Conservation (phyloP, 2,888 invertebrate species). For the Pachliopta kotzebuea region DNA sequence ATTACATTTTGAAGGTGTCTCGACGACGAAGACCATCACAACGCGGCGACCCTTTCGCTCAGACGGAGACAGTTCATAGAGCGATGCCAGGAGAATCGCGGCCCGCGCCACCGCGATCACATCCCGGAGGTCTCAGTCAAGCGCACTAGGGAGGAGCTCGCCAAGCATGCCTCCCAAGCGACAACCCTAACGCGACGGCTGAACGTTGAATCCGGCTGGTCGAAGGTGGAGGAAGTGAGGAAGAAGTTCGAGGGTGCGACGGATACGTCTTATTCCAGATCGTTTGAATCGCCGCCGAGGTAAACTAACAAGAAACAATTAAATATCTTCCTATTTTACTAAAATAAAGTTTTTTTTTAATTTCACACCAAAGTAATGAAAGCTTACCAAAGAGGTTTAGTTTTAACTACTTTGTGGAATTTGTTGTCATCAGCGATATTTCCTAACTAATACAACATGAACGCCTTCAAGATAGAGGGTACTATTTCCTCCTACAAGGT, state of each 20-base stretch:
- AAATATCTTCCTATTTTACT: not conserved
- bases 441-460: too few species aligned
- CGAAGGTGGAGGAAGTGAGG: slow-evolving; percentile 73
- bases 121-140: slow-evolving; percentile 69
- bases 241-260: slow-evolving; percentile 72
- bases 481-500: too few species aligned
- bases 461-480: too few species aligned
- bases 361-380: too few species aligned
- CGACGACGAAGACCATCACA: slow-evolving; percentile 57
- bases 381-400: too few species aligned
- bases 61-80: slow-evolving; percentile 73
- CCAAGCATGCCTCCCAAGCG: slow-evolving; percentile 69
- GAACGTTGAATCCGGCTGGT: slow-evolving; percentile 74
- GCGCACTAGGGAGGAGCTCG: slow-evolving; percentile 65
- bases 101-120: slow-evolving; percentile 53
- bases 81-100: slow-evolving; percentile 69
- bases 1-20: slow-evolving; percentile 51
- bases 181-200: slow-evolving; percentile 65
- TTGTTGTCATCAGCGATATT: too few species aligned
- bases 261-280: slow-evolving; percentile 60
- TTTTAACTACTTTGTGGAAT: too few species aligned
- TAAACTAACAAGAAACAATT: slow-evolving; percentile 32
- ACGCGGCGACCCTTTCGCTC: slow-evolving; percentile 55
- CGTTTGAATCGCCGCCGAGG: slow-evolving; percentile 74
- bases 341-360: too few species aligned